These are phyloP conservation scores for Neocrepidodera transversa DNA, from an alignment of 2,888 invertebrate genomes.

Conservation along the genomic window DNA sequence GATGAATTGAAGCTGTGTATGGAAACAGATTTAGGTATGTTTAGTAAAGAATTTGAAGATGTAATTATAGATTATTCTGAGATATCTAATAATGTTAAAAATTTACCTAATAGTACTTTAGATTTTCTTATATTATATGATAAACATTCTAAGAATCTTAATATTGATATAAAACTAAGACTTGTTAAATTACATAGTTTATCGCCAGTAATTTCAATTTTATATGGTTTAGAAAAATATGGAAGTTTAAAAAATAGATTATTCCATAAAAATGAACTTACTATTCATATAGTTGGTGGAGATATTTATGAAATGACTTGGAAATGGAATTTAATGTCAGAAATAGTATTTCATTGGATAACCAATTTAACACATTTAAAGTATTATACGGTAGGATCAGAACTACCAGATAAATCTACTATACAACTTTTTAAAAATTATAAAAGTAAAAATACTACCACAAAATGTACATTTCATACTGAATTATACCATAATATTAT, in stretches of 20 bases:
- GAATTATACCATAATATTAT: slow-evolving; percentile 49
- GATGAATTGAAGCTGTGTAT: slow-evolving; percentile 40
- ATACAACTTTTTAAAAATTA: slow-evolving; percentile 40
- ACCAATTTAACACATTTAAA: slow-evolving; percentile 43
- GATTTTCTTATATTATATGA: slow-evolving; percentile 29
- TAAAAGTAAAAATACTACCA: slow-evolving; percentile 30
- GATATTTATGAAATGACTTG: slow-evolving; percentile 44
- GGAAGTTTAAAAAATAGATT: slow-evolving; percentile 33
- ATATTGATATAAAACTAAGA: slow-evolving; percentile 18
- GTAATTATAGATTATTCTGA: background rate
- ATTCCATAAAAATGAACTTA: slow-evolving; percentile 34
- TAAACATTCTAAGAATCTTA: slow-evolving; percentile 11
- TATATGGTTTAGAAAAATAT: slow-evolving; percentile 44
- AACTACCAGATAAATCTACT: slow-evolving; percentile 31
- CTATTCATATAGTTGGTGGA: slow-evolving; percentile 52
- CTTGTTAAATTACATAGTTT: slow-evolving; percentile 35
- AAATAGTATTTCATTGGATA: slow-evolving; percentile 49
- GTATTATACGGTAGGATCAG: slow-evolving; percentile 51
- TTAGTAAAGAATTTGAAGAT: background rate
- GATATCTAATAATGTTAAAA: slow-evolving; percentile 12
- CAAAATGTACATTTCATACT: slow-evolving; percentile 33
- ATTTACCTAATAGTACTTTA: slow-evolving; percentile 26
- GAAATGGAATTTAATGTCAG: slow-evolving; percentile 44
- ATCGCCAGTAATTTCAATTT: slow-evolving; percentile 39
- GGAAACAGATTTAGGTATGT: slow-evolving; percentile 25